A percentile compares a stretch with the other conserved stretches of the same genome.
Conservation (phyloP, 2,888 invertebrate genomes). For the Merodon equestris region DNA sequence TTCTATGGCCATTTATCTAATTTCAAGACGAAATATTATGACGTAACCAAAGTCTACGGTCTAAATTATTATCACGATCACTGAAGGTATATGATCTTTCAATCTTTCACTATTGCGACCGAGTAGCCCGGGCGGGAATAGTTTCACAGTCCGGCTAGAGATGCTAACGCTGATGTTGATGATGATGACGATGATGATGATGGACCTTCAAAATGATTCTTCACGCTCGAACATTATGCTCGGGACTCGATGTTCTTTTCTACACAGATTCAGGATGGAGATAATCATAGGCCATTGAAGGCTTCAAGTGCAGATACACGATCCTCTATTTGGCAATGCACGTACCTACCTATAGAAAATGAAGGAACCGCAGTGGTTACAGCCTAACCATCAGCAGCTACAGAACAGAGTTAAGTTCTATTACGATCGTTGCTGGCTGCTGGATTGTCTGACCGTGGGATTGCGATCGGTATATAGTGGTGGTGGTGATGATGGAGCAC, state of each 20-base stretch:
- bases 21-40: slow-evolving; percentile 67
- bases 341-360: too few relatives aligned
- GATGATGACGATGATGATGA: slow-evolving; percentile 47
- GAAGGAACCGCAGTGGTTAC: neutral
- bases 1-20: slow-evolving; percentile 65
- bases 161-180: too few relatives aligned
- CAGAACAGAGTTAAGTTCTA: slow-evolving; percentile 10
- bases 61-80: slow-evolving; percentile 66
- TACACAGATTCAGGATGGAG: slow-evolving; percentile 48
- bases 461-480: slow-evolving; percentile 55
- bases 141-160: slow-evolving; percentile 1
- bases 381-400: too few relatives aligned
- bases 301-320: slow-evolving; percentile 66
- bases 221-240: slow-evolving; percentile 51
- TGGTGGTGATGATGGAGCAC: slow-evolving; percentile 13
- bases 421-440: slow-evolving; percentile 25
- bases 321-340: slow-evolving; percentile 64
- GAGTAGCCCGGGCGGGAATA: slow-evolving; percentile 14
- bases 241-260: neutral
- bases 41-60: slow-evolving; percentile 65
- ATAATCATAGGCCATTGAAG: slow-evolving; percentile 56
- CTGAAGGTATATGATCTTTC: slow-evolving; percentile 61
- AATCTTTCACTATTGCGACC: slow-evolving; percentile 41
- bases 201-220: slow-evolving; percentile 68
- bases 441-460: slow-evolving; percentile 63